Conservation (phyloP, 2,113 vertebrate species). For the Pogonocichla stellata region DNA sequence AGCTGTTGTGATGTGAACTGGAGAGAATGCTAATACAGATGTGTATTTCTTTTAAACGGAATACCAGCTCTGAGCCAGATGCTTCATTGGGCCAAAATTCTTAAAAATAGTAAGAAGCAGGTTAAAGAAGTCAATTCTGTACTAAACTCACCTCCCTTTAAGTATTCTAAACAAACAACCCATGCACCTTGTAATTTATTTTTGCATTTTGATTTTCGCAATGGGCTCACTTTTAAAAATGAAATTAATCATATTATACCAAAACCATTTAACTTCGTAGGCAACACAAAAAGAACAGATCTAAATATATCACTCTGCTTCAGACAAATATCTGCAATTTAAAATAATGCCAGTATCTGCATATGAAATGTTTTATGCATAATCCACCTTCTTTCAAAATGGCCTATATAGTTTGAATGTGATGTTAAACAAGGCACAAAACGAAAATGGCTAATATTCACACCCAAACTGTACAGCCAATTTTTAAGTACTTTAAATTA, state of each 20-base stretch:
- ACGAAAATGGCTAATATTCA: neutral
- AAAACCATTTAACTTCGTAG: neutral
- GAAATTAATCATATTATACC: neutral
- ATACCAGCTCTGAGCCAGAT: slow-evolving; percentile 38
- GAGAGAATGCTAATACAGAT: slow-evolving; percentile 12
- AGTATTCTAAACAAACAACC: neutral
- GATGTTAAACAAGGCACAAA: slow-evolving; percentile 5
- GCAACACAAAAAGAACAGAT: neutral
- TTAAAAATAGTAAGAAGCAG: slow-evolving; percentile 48
- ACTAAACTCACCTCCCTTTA: slow-evolving; percentile 11
- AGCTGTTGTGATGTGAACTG: slow-evolving; percentile 27
- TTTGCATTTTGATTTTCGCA: slow-evolving; percentile 18
- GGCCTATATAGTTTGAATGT: neutral
- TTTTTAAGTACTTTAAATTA: slow-evolving; percentile 16
- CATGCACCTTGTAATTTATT: neutral
- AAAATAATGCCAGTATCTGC: neutral
- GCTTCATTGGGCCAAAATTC: slow-evolving; percentile 16
- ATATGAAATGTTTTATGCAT: neutral
- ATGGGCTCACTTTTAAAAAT: neutral
- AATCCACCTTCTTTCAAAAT: neutral
- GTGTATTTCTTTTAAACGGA: slow-evolving; percentile 7
- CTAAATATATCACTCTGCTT: neutral
- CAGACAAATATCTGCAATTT: neutral
- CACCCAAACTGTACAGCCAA: neutral
- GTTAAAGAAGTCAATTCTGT: slow-evolving; percentile 39